Evolutionary conservation across 1,140 invertebrate species (phyloP).

Genomic region (Drosophila burlai): DNA sequence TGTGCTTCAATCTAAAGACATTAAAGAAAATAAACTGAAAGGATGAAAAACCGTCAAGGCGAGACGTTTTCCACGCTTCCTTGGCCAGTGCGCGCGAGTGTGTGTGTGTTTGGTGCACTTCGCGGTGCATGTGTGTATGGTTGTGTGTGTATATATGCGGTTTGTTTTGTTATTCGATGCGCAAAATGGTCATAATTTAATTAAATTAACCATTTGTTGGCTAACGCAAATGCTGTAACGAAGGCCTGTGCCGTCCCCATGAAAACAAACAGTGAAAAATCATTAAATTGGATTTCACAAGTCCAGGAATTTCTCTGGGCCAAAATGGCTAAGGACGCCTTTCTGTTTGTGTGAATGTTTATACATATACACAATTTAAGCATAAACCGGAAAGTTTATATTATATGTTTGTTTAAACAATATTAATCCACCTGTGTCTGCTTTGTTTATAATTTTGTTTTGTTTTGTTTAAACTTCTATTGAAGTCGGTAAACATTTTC

Average conservation of each 20-base stretch:
- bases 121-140: constrained; percentile 25
- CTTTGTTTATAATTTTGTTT: constrained; percentile 15
- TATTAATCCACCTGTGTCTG: background rate
- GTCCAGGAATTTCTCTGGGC: background rate
- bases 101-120: constrained; percentile 18
- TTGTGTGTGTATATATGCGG: constrained; percentile 38
- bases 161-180: constrained; percentile 75
- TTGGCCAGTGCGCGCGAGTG: background rate
- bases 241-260: background rate
- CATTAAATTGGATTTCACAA: constrained; percentile 11
- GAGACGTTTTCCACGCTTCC: constrained; percentile 4
- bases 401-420: constrained; percentile 1
- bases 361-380: background rate
- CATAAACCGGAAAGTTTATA: background rate
- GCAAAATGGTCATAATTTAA: constrained; percentile 57
- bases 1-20: background rate
- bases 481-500: background rate
- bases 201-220: constrained; percentile 59
- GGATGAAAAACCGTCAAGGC: background rate
- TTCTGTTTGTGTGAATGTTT: background rate
- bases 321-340: constrained; percentile 23
- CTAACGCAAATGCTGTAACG: constrained; percentile 17
- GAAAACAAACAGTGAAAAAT: constrained; percentile 11
- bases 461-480: constrained; percentile 1
- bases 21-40: background rate